A percentile compares a stretch with the other conserved stretches of the same genome.
These are phyloP conservation scores for Brachystomella parvula DNA, from an alignment of 1,140 invertebrate species.

Conservation along the genomic window DNA sequence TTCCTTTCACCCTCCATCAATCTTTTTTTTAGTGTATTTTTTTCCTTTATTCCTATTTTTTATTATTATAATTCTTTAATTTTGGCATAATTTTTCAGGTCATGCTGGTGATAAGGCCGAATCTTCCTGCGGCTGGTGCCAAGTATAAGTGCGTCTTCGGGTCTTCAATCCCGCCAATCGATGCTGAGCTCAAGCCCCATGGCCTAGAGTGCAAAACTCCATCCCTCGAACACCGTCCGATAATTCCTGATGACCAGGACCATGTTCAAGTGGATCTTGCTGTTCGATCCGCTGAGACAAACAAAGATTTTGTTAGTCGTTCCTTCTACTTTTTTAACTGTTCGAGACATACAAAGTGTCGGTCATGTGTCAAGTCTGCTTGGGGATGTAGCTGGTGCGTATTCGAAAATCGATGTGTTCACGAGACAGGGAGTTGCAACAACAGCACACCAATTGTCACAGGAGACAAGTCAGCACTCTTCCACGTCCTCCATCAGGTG, in stretches of 20 bases:
- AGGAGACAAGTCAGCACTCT: conserved; percentile 61
- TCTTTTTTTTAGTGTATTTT: too few relatives aligned
- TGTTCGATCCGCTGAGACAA: conserved; percentile 83
- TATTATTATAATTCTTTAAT: neutral
- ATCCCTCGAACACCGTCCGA: conserved; percentile 61
- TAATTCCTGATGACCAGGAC: conserved; percentile 70
- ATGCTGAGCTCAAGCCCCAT: conserved; percentile 67
- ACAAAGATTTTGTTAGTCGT: conserved; percentile 88
- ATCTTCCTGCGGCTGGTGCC: conserved; percentile 68
- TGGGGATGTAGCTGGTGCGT: conserved; percentile 96
- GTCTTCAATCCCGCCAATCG: conserved; percentile 71
- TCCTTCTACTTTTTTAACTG: conserved; percentile 94
- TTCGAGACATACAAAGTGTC: conserved; percentile 73
- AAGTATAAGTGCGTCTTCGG: conserved; percentile 93
- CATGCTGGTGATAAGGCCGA: conserved; percentile 78
- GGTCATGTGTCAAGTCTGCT: conserved; percentile 72
- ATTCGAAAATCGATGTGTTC: conserved; percentile 86
- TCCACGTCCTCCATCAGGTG: conserved; percentile 39
- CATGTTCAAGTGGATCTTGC: conserved; percentile 86
- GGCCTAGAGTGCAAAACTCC: conserved; percentile 81
- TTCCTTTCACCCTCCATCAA: too few relatives aligned
- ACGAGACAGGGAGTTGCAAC: conserved; percentile 68
- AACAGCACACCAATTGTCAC: conserved; percentile 67
- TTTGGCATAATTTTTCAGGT: conserved; percentile 48
- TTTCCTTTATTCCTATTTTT: neutral